These are phyloP conservation scores for Stercorarius parasiticus DNA, from an alignment of 2,113 vertebrate species.

Conservation along the genomic window DNA sequence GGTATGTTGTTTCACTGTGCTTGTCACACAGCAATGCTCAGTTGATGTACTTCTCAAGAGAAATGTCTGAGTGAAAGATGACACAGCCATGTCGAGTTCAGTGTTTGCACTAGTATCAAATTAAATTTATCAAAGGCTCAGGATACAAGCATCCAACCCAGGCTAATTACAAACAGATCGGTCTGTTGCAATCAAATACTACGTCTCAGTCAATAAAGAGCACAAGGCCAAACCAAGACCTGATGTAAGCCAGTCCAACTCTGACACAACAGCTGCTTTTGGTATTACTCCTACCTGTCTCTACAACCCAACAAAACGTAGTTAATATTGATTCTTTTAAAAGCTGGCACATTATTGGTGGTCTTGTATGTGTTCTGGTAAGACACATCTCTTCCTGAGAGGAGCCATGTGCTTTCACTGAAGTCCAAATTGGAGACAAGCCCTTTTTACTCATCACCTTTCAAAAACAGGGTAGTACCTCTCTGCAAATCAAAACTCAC, in stretches of 20 bases:
- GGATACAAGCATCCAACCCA: neutral
- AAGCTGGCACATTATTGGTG: neutral
- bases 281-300: neutral
- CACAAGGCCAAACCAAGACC: neutral
- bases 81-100: neutral
- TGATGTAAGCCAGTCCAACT: neutral
- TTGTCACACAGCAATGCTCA: neutral
- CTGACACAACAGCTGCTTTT: neutral
- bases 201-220: neutral
- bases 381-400: neutral
- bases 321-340: neutral
- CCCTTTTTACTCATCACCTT: neutral
- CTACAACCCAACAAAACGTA: neutral
- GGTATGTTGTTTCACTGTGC: neutral
- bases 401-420: neutral
- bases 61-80: conserved; percentile 8
- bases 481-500: neutral
- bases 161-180: conserved; percentile 21
- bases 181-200: neutral
- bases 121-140: neutral
- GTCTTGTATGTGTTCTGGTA: neutral
- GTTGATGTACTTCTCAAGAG: neutral
- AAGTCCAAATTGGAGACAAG: neutral
- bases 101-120: neutral
- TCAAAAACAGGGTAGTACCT: neutral